Base-by-base conservation (phyloP, 2,797 vertebrate genomes). In the Myotis pilosus region DNA sequence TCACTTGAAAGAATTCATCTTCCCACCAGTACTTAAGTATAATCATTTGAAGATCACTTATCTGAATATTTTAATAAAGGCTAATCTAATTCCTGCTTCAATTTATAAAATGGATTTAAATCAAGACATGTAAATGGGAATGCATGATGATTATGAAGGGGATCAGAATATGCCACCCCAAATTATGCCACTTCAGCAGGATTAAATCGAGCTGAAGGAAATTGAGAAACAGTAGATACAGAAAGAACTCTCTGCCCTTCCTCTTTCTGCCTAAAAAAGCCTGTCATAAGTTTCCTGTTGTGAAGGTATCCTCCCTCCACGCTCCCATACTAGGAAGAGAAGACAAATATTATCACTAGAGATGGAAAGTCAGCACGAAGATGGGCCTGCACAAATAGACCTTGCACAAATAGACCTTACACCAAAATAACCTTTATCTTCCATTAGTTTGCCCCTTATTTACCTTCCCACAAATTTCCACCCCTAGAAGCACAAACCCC, bases 1-100 rank as follows among this genome's bases (percentile, higher is more conserved):
- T 95, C 93, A 91, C 28, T 80, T 72, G 89, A 55, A 87, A 86
- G 91, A 88, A 51, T 85, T 94, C 66, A 75, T 91, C 68, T 91
- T 89, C 60, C 33, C 38, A 64, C 23, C 66, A 89, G 30, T 60
- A 30, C 38, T 83, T 91, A 74, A 94, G 25, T 55, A 19, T 60
- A 75, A 84, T 81, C 53, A 71, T 71, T 82, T 76, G 72, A 96
- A 93, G 66, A 91, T 80, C 38, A 44, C 30, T 81, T 96, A 64
- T 47, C n/a, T 89, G 57, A 84, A 84, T 68, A 23, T 74, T 92
- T 89, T 92, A 51, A 86, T 83, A 83, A 94, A 79, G 89, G 25
- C 36, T 85, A 75, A 81, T 84, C 23, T 44, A 87, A 89, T 71
- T 88, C 22, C 76, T 66, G 71, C 75, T 68, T 82, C 88, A 78